Evolutionary conservation across 2,113 vertebrate species (phyloP).

Genomic region (Oreotrochilus melanogaster): DNA sequence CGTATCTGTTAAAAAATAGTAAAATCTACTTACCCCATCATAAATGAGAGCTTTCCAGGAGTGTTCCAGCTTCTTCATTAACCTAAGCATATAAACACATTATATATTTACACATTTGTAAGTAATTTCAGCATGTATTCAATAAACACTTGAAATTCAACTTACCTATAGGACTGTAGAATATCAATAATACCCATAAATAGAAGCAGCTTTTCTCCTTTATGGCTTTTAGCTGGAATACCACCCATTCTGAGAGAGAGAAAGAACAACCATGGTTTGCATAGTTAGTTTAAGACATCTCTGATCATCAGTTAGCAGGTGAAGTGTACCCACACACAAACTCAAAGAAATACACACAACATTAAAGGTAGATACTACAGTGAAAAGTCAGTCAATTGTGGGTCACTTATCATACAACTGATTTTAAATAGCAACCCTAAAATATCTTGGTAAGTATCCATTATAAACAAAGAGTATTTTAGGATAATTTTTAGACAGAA

Average conservation of each 20-base stretch:
- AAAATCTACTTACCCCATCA: conserved; percentile 88
- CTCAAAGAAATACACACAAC: neutral
- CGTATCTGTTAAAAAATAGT: neutral
- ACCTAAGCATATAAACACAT: conserved; percentile 74
- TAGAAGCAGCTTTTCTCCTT: conserved; percentile 93
- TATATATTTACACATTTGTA: neutral
- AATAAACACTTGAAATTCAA: neutral
- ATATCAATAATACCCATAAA: conserved; percentile 99
- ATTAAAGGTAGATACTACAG: neutral
- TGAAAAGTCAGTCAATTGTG: neutral
- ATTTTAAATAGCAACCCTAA: neutral
- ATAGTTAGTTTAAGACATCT: neutral
- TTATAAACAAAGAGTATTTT: neutral
- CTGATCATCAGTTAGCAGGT: neutral
- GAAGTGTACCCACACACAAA: neutral
- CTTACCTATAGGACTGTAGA: conserved; percentile 96
- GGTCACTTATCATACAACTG: neutral
- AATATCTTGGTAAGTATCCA: neutral
- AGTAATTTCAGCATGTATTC: neutral
- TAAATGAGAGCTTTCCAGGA: conserved; percentile 99
- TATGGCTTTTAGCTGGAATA: conserved; percentile 95
- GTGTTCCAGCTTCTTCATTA: conserved; percentile 98
- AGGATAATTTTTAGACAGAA: neutral
- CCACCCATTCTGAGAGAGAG: conserved; percentile 90
- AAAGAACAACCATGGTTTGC: neutral